phyloP scores from a whole-genome alignment of 2,888 invertebrate genomes.

The Encarsia formosa region DNA sequence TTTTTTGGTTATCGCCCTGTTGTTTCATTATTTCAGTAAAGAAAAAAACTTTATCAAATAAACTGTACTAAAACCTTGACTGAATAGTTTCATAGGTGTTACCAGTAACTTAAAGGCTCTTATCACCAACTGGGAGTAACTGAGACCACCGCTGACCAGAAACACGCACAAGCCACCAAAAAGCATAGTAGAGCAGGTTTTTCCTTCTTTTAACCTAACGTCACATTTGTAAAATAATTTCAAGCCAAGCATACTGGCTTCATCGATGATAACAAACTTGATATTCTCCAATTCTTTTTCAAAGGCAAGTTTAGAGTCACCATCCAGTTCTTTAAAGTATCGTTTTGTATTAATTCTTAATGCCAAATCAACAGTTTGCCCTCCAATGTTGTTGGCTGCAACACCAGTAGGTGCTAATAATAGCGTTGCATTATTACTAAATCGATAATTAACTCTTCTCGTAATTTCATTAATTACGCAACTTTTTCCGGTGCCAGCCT shows the following conservation, averaged over 20 bases:
- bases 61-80: too few relatives aligned
- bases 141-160: too few relatives aligned
- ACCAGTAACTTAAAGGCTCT: too few relatives aligned
- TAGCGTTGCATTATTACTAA: background rate
- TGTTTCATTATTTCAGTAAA: too few relatives aligned
- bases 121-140: too few relatives aligned
- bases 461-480: background rate
- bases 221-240: background rate
- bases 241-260: background rate
- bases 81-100: too few relatives aligned
- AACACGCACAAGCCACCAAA: slow-evolving; percentile 1
- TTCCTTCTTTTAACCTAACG: background rate
- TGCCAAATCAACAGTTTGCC: too few relatives aligned
- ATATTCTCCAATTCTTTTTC: slow-evolving; percentile 9
- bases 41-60: too few relatives aligned
- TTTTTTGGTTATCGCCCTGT: too few relatives aligned
- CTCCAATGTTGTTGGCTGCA: too few relatives aligned
- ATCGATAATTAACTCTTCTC: background rate
- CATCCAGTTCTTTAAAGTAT: background rate
- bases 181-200: background rate
- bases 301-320: background rate
- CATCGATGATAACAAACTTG: background rate
- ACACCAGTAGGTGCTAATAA: background rate
- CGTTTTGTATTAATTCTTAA: too few relatives aligned
- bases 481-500: background rate